Conservation (phyloP, 2,113 vertebrate species). For the Zapus hudsonius region DNA sequence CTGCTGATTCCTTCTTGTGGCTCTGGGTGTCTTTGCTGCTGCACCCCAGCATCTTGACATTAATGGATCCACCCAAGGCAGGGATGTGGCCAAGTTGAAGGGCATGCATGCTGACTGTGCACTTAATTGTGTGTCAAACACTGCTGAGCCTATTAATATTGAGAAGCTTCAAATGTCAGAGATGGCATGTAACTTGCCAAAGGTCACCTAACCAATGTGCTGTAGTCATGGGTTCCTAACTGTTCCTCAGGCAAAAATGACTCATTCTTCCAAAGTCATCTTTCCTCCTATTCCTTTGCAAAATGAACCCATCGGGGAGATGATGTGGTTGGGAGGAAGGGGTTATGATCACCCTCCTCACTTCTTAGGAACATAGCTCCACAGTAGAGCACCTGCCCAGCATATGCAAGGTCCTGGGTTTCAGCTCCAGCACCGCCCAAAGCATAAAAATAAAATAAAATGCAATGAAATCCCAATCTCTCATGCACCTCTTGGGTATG, state of each 20-base stretch:
- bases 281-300: background rate
- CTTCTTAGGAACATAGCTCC: background rate
- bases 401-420: background rate
- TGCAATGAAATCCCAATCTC: background rate
- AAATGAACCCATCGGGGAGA: background rate
- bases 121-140: background rate
- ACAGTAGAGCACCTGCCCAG: background rate
- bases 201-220: background rate
- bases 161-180: background rate
- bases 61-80: background rate
- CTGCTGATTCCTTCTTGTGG: background rate
- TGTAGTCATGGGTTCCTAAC: too few relatives aligned
- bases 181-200: background rate
- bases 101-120: too few relatives aligned
- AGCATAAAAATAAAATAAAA: too few relatives aligned
- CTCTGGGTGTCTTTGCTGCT: background rate
- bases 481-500: background rate
- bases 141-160: background rate
- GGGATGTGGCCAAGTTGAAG: background rate
- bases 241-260: background rate
- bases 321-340: background rate
- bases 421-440: background rate
- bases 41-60: background rate
- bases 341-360: background rate
- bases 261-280: background rate